Evolutionary conservation across 2,888 invertebrate species (phyloP), one percentile per base, ranked within the genome.

Genomic region (Pegoplata infirma): DNA sequence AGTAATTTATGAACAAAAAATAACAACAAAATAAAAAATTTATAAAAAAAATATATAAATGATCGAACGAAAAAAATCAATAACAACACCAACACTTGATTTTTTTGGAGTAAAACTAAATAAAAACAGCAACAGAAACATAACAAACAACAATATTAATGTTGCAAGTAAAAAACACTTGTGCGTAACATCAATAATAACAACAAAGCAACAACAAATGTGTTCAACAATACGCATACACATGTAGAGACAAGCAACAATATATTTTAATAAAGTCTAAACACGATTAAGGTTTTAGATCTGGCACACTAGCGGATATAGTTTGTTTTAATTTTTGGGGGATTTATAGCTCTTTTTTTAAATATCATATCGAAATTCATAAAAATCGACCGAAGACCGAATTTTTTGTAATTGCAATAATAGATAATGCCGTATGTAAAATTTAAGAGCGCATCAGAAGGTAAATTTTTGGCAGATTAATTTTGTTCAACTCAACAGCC

Each of bases 191-290:
- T 19, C 3, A 55, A 28, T 8, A 8, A 46, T 23, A 25, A 5
- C 46, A 53, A 44, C 10, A n/a, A n/a, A n/a, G n/a, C n/a, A 28
- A 25, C 51, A 47, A 47, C 55, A 73, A 67, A 67, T 79, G 81
- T 79, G 81, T 76, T 79, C 19, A 76, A 81, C 64, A 72, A 68
- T 68, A 76, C 23, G 6, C 44, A 55, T 51, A 69, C 55, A 76
- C 69, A 63, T 61, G 51, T 67, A 59, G 5, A 64, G 10, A 58
- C 56, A 67, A 32, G 66, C 63, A 46, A 73, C 58, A 64, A 55
- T 25, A 49, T 64, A 53, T 46, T 5, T 51, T 46, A 67, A 36
- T 47, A 28, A 28, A 55, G 16, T 28, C n/a, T 66, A 44, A 47
- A 36, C 36, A 32, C 10, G 1, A 10, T n/a, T n/a, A n/a, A n/a